A percentile compares a stretch with the other conserved stretches of the same genome.
Conservation (phyloP, 2,888 invertebrate species). For the Sericinus montela region DNA sequence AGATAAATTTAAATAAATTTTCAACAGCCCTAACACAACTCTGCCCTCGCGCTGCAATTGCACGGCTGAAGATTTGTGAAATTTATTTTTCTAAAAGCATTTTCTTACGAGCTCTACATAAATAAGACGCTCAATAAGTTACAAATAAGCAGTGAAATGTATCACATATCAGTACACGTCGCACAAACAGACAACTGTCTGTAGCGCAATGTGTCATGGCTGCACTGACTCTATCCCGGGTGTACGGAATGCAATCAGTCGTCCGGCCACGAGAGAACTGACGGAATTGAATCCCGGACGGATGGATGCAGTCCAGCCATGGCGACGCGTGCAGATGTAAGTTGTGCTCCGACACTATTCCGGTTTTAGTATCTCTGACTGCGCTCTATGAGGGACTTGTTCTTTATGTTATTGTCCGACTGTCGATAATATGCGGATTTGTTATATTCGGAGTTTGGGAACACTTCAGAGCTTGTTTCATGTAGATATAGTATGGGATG, state of each 20-base stretch:
- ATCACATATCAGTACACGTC: constrained; percentile 11
- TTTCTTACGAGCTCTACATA: not conserved
- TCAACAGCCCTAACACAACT: too few species aligned
- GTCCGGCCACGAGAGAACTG: too few species aligned
- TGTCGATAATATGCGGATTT: not conserved
- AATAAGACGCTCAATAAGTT: not conserved
- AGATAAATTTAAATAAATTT: too few species aligned
- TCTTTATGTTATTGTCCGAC: not conserved
- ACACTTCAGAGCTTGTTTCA: constrained; percentile 4
- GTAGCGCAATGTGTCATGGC: too few species aligned
- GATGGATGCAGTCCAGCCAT: too few species aligned
- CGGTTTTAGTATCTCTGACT: constrained; percentile 2
- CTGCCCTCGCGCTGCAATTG: too few species aligned
- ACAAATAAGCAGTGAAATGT: constrained; percentile 6
- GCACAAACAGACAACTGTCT: constrained; percentile 13
- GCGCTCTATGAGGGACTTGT: not conserved
- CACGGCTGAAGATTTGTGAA: not conserved
- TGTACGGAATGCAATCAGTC: too few species aligned
- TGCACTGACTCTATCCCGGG: too few species aligned
- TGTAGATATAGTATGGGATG: too few species aligned
- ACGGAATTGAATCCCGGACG: too few species aligned
- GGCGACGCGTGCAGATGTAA: not conserved
- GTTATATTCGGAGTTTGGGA: constrained; percentile 14
- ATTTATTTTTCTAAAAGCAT: too few species aligned
- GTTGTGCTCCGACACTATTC: constrained; percentile 1